Conservation (phyloP, 2,888 invertebrate species). For the Timandra comae region DNA sequence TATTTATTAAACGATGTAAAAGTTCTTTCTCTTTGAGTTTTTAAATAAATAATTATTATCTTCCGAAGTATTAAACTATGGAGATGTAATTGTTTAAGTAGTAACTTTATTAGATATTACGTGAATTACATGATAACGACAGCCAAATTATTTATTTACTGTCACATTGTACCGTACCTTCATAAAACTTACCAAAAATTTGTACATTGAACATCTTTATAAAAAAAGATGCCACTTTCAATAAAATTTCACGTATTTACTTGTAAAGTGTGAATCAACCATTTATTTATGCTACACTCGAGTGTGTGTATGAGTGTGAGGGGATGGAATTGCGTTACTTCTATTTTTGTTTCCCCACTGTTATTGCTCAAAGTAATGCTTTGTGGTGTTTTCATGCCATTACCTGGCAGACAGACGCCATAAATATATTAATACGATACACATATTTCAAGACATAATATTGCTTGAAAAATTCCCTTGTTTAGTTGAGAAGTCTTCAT, state of each 20-base stretch:
- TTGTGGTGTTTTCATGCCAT: constrained; percentile 71
- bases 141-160: too few species aligned
- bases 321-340: constrained; percentile 49
- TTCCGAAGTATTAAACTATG: too few species aligned
- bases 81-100: too few species aligned
- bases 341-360: constrained; percentile 52
- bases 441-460: constrained; percentile 43
- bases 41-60: too few species aligned
- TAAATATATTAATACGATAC: constrained; percentile 65
- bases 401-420: constrained; percentile 68
- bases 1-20: too few species aligned
- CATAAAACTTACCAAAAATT: too few species aligned
- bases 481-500: constrained; percentile 10
- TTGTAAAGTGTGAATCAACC: constrained; percentile 12
- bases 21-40: too few species aligned
- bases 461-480: constrained; percentile 11
- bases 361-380: constrained; percentile 50
- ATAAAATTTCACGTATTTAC: constrained; percentile 1
- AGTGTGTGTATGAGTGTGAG: constrained; percentile 35
- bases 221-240: too few species aligned
- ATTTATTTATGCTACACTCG: constrained; percentile 51
- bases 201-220: too few species aligned
- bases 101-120: too few species aligned
- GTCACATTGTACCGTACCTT: too few species aligned
- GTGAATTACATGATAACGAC: too few species aligned